Evolutionary conservation across 2,113 vertebrate species (phyloP), one percentile per base, ranked within the genome.

Genomic region (Brachypodius melanocephalos): DNA sequence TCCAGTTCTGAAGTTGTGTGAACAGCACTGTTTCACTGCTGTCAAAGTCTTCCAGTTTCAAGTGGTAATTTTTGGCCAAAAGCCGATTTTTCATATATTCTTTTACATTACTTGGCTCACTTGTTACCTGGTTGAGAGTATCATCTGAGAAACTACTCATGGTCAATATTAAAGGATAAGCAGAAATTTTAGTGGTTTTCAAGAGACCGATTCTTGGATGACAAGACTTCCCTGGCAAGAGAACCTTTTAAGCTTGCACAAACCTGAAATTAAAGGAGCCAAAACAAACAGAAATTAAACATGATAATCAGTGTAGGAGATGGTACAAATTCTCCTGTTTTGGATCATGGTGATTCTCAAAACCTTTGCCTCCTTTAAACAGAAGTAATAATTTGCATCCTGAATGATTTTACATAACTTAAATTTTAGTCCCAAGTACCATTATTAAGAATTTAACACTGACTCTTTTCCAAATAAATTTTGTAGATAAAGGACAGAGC

Each of bases 281-380:
- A 63, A 85, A 66, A 3, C 0, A 2, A 32, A 22, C 2, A 85
- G 40, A 26, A 74, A 9, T 52, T 72, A 43, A 77, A 57, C 11
- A 32, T 0, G 3, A 5, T 43, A 54, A n/a, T 18, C 0, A 3
- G 4, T 58, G 24, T 43, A 61, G 38, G n/a, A 81, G 9, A 32
- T 61, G 13, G 12, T 40, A 57, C 13, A 40, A 45, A 49, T 49
- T 61, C 28, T 54, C 5, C 12, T 84, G 0, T 52, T 88, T 74
- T 58, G 11, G 5, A 9, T 68, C 12, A 32, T 5, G 3, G 6
- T 32, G 18, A 66, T 43, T 77, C 88, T 75, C n/a, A 40, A 68
- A 8, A 38, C 16, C n/a, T 68, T 75, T 63, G 2, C 2, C 8
- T 69, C 5, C 12, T 66, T 85, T 68, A 88, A 76, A 34, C 5